These are phyloP conservation scores for Leistus spinibarbis DNA, from an alignment of 2,888 invertebrate species.

Conservation along the genomic window DNA sequence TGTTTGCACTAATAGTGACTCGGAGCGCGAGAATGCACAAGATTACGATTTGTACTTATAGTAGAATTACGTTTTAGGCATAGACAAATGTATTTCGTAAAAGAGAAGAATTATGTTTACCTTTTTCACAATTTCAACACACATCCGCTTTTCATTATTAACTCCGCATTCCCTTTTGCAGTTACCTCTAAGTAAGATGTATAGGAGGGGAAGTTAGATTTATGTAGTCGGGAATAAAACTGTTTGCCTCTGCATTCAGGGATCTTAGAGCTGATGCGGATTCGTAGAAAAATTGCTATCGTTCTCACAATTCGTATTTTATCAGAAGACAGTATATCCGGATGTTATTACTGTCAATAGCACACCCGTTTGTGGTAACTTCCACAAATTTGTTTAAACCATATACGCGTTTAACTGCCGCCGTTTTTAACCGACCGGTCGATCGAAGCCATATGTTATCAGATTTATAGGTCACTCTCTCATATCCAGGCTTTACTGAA, in stretches of 20 bases:
- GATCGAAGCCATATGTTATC: slow-evolving; percentile 39
- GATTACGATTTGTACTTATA: too few relatives aligned
- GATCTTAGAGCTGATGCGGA: background rate
- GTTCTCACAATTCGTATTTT: slow-evolving; percentile 18
- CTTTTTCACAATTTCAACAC: too few relatives aligned
- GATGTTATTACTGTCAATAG: slow-evolving; percentile 40
- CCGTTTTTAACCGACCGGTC: slow-evolving; percentile 38
- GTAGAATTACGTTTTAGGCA: too few relatives aligned
- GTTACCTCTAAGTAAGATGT: background rate
- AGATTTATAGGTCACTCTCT: too few relatives aligned
- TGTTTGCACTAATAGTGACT: background rate
- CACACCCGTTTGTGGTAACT: slow-evolving; percentile 15
- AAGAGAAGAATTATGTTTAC: too few relatives aligned
- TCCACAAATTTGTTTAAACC: slow-evolving; percentile 40
- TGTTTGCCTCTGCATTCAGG: background rate
- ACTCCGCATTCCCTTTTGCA: background rate
- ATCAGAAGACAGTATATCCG: slow-evolving; percentile 33
- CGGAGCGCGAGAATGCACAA: background rate
- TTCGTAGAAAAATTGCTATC: slow-evolving; percentile 12
- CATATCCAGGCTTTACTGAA: too few relatives aligned
- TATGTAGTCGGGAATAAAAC: slow-evolving; percentile 15
- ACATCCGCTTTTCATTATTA: background rate
- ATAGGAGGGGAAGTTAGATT: background rate
- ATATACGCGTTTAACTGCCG: slow-evolving; percentile 35
- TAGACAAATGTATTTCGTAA: too few relatives aligned